phyloP scores from a whole-genome alignment of 2,113 vertebrate species.

The Microcebus ravelobensis region DNA sequence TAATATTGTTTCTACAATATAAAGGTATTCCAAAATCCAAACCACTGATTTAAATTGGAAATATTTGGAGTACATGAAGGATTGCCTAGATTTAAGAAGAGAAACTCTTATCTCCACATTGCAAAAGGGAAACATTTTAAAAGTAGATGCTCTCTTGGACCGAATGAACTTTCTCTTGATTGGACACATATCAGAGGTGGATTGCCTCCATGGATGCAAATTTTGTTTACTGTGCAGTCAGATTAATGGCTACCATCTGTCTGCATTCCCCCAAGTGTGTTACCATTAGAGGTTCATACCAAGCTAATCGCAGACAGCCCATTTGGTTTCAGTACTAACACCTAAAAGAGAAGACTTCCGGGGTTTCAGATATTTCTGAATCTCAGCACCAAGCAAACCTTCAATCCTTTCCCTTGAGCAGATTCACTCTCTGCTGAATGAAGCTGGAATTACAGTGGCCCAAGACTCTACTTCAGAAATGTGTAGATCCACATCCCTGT shows the following conservation, averaged over 20 bases:
- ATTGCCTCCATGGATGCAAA: not conserved
- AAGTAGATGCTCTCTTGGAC: not conserved
- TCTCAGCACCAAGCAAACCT: not conserved
- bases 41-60: not conserved
- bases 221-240: not conserved
- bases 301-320: not conserved
- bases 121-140: not conserved
- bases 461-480: not conserved
- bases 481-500: not conserved
- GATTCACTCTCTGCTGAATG: not conserved
- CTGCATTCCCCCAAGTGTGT: not conserved
- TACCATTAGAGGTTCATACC: not conserved
- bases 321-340: not conserved
- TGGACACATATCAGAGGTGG: not conserved
- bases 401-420: not conserved
- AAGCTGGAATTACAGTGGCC: not conserved
- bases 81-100: not conserved
- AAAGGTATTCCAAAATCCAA: slow-evolving; percentile 19
- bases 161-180: not conserved
- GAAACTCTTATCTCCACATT: not conserved
- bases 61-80: not conserved
- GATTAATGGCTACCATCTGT: not conserved
- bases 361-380: not conserved
- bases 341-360: not conserved
- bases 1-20: not conserved